Evolutionary conservation across 2,797 vertebrate genomes (phyloP).

Genomic region (Graptemys geographica): DNA sequence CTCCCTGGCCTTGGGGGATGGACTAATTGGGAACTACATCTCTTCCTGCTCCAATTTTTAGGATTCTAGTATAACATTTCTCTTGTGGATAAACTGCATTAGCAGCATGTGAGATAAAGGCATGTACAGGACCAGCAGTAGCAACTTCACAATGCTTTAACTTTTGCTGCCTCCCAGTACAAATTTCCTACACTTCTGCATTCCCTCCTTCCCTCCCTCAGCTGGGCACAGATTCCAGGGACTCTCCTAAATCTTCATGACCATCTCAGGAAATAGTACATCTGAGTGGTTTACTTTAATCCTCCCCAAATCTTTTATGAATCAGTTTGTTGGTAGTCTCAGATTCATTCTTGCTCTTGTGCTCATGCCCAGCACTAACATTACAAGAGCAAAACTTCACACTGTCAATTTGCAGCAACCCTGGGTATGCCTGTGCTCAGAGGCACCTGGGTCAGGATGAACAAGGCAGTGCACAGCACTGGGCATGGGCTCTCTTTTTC

Average conservation of each 20-base stretch:
- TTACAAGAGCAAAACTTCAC: slow-evolving; percentile 33
- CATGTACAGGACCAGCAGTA: slow-evolving; percentile 27
- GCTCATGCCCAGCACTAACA: slow-evolving; percentile 20
- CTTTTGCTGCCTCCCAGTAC: slow-evolving; percentile 22
- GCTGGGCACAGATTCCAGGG: slow-evolving; percentile 20
- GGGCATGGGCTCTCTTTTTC: slow-evolving; percentile 21
- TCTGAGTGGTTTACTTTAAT: slow-evolving; percentile 15
- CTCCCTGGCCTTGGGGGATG: slow-evolving; percentile 28
- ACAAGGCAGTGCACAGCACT: slow-evolving; percentile 34
- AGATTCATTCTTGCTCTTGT: slow-evolving; percentile 2
- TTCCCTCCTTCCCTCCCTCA: slow-evolving; percentile 26
- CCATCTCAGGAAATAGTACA: slow-evolving; percentile 27
- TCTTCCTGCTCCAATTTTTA: slow-evolving; percentile 11
- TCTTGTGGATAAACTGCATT: slow-evolving; percentile 1
- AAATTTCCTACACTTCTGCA: slow-evolving; percentile 28
- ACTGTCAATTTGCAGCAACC: slow-evolving; percentile 4
- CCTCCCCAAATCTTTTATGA: slow-evolving; percentile 36
- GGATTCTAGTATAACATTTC: not conserved
- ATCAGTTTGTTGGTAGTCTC: not conserved
- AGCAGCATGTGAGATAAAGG: not conserved
- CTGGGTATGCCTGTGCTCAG: slow-evolving; percentile 20
- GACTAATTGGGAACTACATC: not conserved
- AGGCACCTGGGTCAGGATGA: slow-evolving; percentile 44
- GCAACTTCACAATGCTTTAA: slow-evolving; percentile 45
- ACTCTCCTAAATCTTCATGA: slow-evolving; percentile 39